phyloP scores from a whole-genome alignment of 2,888 invertebrate genomes.

The Mechanitis messenoides region DNA sequence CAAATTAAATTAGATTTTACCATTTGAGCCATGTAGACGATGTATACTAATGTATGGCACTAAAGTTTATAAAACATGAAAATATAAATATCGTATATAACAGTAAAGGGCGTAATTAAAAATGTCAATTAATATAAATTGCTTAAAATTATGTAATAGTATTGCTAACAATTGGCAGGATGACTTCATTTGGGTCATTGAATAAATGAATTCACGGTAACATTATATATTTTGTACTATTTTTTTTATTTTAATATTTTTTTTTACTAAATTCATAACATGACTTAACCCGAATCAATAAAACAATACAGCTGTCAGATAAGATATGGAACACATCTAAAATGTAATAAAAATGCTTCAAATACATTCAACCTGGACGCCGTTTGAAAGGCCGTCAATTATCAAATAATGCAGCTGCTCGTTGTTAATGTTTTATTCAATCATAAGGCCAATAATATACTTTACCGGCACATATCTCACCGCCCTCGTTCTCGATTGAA shows the following conservation, averaged over 20 bases:
- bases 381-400: conserved; percentile 23
- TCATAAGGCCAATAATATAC: conserved; percentile 31
- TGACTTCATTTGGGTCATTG: too few relatives aligned
- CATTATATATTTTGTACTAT: neutral
- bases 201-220: too few relatives aligned
- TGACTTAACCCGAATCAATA: neutral
- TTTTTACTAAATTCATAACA: neutral
- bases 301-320: conserved; percentile 9
- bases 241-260: neutral
- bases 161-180: too few relatives aligned
- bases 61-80: too few relatives aligned
- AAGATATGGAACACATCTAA: conserved; percentile 5
- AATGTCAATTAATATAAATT: too few relatives aligned
- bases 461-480: conserved; percentile 32
- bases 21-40: neutral
- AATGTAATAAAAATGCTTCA: conserved; percentile 8
- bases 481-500: conserved; percentile 28
- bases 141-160: too few relatives aligned
- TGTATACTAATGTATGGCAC: too few relatives aligned
- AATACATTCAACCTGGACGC: conserved; percentile 14
- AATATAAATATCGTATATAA: too few relatives aligned
- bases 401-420: conserved; percentile 25
- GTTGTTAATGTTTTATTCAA: conserved; percentile 34
- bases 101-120: too few relatives aligned
- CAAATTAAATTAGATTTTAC: neutral